Conservation (phyloP, 1,140 invertebrate species). For the Brachionus rubens region DNA sequence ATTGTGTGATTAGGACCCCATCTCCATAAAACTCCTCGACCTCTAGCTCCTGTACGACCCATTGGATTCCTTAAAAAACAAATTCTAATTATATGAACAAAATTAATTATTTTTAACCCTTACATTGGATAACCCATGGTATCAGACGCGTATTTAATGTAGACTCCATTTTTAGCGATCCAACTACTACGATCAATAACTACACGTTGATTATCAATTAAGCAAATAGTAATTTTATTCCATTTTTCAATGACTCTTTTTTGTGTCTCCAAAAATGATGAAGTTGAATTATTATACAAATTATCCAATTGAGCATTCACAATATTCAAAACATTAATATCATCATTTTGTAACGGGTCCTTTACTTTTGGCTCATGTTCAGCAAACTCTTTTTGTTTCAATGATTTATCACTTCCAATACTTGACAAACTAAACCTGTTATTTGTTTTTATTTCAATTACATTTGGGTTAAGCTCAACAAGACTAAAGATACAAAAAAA, state of each 20-base stretch:
- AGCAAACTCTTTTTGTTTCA: not conserved
- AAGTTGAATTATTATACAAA: not conserved
- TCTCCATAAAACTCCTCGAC: conserved; percentile 58
- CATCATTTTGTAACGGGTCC: not conserved
- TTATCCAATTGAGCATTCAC: conserved; percentile 19
- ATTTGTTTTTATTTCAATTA: conserved; percentile 16
- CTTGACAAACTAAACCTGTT: not conserved
- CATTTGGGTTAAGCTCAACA: conserved; percentile 4
- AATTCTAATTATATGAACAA: not conserved
- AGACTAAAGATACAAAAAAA: not conserved
- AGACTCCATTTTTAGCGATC: conserved; percentile 3
- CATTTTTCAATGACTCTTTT: conserved; percentile 27
- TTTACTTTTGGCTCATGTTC: not conserved
- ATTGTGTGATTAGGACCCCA: conserved; percentile 63
- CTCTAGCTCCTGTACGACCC: conserved; percentile 61
- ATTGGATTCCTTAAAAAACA: conserved; percentile 54
- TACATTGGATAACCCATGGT: conserved; percentile 26
- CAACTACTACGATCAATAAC: conserved; percentile 12
- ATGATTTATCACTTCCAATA: conserved; percentile 3
- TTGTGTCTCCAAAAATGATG: conserved; percentile 25
- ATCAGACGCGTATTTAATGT: conserved; percentile 7
- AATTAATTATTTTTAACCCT: not conserved
- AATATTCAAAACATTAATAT: not conserved
- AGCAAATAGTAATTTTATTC: conserved; percentile 26
- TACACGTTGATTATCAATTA: conserved; percentile 11